Evolutionary conservation across 1,140 invertebrate genomes (phyloP).

Genomic region (Neodiprion fabricii): DNA sequence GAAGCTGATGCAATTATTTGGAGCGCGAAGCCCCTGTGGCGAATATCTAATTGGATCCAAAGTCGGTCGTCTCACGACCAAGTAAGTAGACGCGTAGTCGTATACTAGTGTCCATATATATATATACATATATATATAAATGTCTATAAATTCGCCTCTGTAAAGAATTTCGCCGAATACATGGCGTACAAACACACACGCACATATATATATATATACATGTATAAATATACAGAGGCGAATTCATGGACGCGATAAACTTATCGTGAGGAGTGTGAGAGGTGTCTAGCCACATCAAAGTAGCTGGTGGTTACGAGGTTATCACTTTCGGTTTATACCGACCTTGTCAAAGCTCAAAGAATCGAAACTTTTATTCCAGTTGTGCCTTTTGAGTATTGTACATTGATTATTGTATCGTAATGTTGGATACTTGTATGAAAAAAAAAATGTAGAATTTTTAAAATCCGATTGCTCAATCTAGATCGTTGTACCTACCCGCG

Average conservation of each 20-base stretch:
- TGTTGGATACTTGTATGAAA: too few species aligned
- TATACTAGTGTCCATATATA: too few species aligned
- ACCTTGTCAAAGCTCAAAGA: background rate
- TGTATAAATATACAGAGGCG: background rate
- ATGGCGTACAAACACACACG: too few species aligned
- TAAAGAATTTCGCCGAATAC: too few species aligned
- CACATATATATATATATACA: background rate
- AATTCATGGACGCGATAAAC: background rate
- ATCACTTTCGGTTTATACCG: background rate
- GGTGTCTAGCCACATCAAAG: background rate
- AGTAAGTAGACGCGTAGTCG: too few species aligned
- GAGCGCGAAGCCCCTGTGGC: slow-evolving; percentile 1
- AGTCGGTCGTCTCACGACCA: background rate
- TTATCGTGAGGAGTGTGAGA: background rate
- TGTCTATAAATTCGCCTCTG: too few species aligned
- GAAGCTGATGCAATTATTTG: background rate
- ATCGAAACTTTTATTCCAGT: too few species aligned
- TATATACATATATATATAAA: background rate
- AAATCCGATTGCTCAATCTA: too few species aligned
- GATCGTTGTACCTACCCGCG: too few species aligned
- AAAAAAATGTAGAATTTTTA: too few species aligned
- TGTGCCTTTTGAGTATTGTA: too few species aligned
- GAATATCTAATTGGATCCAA: background rate
- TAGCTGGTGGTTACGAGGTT: background rate
- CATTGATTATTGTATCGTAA: too few species aligned